Conservation (phyloP, 2,888 invertebrate genomes). For the Latrodectus hesperus region DNA sequence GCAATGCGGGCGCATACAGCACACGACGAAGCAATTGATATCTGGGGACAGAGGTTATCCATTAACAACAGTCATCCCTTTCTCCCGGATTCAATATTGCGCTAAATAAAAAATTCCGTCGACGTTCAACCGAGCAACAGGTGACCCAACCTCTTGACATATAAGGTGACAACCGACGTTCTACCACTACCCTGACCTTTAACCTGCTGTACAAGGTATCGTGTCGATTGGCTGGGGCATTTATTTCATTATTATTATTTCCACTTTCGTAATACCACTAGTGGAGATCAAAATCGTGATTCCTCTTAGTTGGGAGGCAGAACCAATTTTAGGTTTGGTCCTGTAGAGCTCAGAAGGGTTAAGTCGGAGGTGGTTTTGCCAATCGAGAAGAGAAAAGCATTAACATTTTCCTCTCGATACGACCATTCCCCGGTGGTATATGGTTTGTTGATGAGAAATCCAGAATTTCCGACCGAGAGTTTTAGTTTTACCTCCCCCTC, state of each 20-base stretch:
- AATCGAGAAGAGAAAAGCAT: slow-evolving; percentile 18
- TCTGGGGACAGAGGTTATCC: slow-evolving; percentile 49
- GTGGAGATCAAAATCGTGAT: slow-evolving; percentile 63
- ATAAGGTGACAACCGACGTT: slow-evolving; percentile 60
- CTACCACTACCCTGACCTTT: slow-evolving; percentile 30
- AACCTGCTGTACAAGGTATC: slow-evolving; percentile 33
- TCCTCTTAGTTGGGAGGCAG: slow-evolving; percentile 37
- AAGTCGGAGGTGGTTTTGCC: slow-evolving; percentile 17
- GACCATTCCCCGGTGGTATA: slow-evolving; percentile 33
- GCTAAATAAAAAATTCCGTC: slow-evolving; percentile 55
- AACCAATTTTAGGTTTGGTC: slow-evolving; percentile 55
- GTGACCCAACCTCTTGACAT: slow-evolving; percentile 57
- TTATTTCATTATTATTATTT: slow-evolving; percentile 22
- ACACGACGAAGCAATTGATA: slow-evolving; percentile 48
- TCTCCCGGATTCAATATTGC: slow-evolving; percentile 59
- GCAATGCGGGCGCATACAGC: slow-evolving; percentile 27
- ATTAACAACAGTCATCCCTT: slow-evolving; percentile 27
- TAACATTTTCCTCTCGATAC: slow-evolving; percentile 44
- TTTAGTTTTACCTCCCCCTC: no score
- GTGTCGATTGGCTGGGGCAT: slow-evolving; percentile 28
- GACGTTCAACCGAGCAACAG: slow-evolving; percentile 36
- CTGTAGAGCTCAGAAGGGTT: slow-evolving; percentile 31
- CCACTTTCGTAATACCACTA: neutral
- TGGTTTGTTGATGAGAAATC: slow-evolving; percentile 61
- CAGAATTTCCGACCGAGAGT: slow-evolving; percentile 32